Evolutionary conservation across 2,888 invertebrate genomes (phyloP).

Genomic region (Latrodectus elegans): DNA sequence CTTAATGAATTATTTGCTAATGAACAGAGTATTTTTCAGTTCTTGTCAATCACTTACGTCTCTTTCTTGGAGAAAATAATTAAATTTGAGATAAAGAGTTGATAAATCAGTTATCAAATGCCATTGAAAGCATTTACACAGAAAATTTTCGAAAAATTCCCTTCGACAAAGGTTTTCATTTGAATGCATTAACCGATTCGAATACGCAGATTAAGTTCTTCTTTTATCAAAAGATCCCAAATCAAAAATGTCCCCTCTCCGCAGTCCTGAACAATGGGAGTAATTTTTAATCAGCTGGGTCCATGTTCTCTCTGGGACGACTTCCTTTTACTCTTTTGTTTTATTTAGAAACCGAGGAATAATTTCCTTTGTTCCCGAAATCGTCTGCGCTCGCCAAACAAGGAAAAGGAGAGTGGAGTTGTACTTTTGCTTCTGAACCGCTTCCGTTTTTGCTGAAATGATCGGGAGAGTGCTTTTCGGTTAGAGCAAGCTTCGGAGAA

Average conservation of each 20-base stretch:
- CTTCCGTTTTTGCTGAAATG: constrained; percentile 58
- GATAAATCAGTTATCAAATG: constrained; percentile 2
- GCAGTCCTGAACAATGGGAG: not conserved
- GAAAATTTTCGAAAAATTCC: not conserved
- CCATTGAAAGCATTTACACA: constrained; percentile 2
- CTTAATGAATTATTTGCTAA: not conserved
- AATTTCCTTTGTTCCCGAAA: constrained; percentile 62
- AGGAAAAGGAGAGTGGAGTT: constrained; percentile 15
- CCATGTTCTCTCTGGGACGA: not conserved
- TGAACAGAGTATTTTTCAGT: not conserved
- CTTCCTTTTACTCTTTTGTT: constrained; percentile 47
- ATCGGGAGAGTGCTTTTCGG: not conserved
- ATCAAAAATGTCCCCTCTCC: not conserved
- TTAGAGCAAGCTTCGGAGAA: not conserved
- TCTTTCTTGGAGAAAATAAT: not conserved
- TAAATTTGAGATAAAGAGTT: constrained; percentile 3
- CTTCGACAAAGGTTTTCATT: not conserved
- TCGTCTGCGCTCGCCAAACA: constrained; percentile 55
- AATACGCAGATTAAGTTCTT: constrained; percentile 2
- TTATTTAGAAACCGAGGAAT: constrained; percentile 68
- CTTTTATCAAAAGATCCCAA: not conserved
- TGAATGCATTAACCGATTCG: constrained; percentile 3
- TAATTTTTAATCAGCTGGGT: not conserved
- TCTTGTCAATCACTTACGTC: not conserved
- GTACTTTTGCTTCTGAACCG: not conserved